Conservation (phyloP, 2,113 vertebrate species). For the Vulpes vulpes region DNA sequence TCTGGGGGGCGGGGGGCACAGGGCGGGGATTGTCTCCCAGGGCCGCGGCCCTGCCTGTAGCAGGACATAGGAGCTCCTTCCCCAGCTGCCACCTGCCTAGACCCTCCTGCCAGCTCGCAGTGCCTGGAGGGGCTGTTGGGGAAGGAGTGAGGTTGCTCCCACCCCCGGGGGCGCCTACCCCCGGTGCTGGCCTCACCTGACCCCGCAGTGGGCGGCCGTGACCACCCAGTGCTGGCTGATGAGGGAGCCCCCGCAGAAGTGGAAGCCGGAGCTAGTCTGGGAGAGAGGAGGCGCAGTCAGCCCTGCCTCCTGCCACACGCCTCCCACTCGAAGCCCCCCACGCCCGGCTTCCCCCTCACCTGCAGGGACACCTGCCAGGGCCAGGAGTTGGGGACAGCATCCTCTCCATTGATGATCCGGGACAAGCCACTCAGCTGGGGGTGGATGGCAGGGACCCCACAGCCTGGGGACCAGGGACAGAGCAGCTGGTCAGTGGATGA, state of each 20-base stretch:
- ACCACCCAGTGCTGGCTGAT: slow-evolving; percentile 88
- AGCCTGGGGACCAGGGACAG: slow-evolving; percentile 77
- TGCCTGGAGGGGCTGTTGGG: background rate
- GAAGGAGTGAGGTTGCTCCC: background rate
- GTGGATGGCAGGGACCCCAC: slow-evolving; percentile 82
- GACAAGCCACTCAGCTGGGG: slow-evolving; percentile 86
- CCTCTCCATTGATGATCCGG: slow-evolving; percentile 88
- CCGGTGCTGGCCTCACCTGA: slow-evolving; percentile 80
- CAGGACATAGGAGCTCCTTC: no score
- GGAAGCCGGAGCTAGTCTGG: slow-evolving; percentile 87
- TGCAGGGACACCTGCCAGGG: slow-evolving; percentile 90
- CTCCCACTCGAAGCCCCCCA: background rate
- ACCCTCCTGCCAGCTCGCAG: no score
- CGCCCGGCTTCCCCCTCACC: slow-evolving; percentile 65
- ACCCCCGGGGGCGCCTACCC: background rate
- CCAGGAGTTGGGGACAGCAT: slow-evolving; percentile 88
- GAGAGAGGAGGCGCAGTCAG: background rate
- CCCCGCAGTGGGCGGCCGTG: slow-evolving; percentile 88
- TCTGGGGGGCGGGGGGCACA: fast-evolving
- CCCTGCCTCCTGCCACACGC: no score
- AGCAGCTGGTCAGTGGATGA: background rate
- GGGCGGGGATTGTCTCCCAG: no score
- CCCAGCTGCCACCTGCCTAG: background rate
- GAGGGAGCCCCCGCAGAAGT: slow-evolving; percentile 90
- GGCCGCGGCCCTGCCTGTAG: background rate